These are phyloP conservation scores for Lepidurus packardi DNA, from an alignment of 1,140 invertebrate genomes.

Conservation along the genomic window DNA sequence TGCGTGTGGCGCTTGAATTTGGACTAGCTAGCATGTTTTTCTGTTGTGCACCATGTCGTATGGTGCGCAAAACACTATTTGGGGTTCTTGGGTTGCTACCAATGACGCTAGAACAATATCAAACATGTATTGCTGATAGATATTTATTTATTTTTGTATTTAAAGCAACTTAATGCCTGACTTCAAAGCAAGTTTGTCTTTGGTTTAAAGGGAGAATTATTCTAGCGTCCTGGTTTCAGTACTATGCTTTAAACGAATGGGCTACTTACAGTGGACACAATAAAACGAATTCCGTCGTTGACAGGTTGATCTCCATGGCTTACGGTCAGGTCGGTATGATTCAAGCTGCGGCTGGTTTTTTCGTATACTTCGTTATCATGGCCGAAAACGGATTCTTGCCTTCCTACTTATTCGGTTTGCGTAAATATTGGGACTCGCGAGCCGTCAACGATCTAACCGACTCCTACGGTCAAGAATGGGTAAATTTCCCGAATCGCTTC, in stretches of 20 bases:
- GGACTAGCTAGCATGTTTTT: not conserved
- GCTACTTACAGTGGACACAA: not conserved
- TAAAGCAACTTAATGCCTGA: too few relatives aligned
- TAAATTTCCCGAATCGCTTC: conserved; percentile 47
- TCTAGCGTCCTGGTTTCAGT: not conserved
- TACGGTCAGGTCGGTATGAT: conserved; percentile 99
- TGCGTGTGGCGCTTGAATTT: not conserved
- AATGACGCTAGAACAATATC: not conserved
- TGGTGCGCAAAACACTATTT: not conserved
- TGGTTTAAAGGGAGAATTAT: not conserved
- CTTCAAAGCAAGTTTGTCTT: too few relatives aligned
- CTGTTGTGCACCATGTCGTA: not conserved
- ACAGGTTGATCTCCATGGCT: conserved; percentile 81
- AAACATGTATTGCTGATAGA: not conserved
- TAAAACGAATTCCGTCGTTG: not conserved
- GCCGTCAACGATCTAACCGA: conserved; percentile 93
- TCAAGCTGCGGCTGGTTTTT: conserved; percentile 97
- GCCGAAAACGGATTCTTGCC: conserved; percentile 96
- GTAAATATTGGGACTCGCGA: conserved; percentile 92
- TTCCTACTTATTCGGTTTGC: conserved; percentile 73
- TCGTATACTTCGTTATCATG: conserved; percentile 98
- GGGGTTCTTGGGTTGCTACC: not conserved
- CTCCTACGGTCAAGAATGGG: conserved; percentile 98
- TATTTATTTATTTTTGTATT: too few relatives aligned
- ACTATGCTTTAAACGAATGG: not conserved